These are phyloP conservation scores for Smittia aterrima DNA, from an alignment of 2,888 invertebrate genomes.

Conservation along the genomic window DNA sequence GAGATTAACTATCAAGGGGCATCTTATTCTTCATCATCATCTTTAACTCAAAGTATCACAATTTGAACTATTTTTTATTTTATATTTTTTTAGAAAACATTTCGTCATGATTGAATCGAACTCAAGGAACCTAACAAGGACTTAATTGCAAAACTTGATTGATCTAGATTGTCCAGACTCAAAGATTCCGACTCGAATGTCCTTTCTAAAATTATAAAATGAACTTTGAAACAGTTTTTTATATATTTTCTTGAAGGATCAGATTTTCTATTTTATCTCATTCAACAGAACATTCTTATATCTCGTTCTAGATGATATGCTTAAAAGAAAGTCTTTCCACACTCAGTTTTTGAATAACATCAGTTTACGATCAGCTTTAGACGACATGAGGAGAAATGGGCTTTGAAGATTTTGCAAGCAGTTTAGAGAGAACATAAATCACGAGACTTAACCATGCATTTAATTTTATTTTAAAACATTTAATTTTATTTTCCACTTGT, in stretches of 20 bases:
- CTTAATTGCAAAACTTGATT: too few relatives aligned
- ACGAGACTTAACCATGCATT: slow-evolving; percentile 7
- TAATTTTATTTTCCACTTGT: neutral
- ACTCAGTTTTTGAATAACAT: slow-evolving; percentile 14
- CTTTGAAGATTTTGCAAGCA: slow-evolving; percentile 1
- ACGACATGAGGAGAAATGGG: neutral
- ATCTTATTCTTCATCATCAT: neutral
- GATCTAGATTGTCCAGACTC: too few relatives aligned
- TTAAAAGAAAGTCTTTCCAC: slow-evolving; percentile 37
- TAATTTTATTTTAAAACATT: neutral
- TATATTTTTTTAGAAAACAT: slow-evolving; percentile 20
- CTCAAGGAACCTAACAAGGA: neutral
- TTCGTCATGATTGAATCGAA: slow-evolving; percentile 15
- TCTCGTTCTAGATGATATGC: slow-evolving; percentile 30
- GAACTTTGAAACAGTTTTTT: too few relatives aligned
- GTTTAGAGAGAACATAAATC: neutral
- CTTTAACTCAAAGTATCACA: slow-evolving; percentile 39
- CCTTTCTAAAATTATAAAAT: too few relatives aligned
- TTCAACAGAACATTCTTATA: too few relatives aligned
- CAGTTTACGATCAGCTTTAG: neutral
- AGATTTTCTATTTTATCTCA: too few relatives aligned
- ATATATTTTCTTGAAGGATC: too few relatives aligned
- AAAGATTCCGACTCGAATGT: too few relatives aligned
- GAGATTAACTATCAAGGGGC: neutral
- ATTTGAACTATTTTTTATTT: slow-evolving; percentile 39